These are phyloP conservation scores for Microcebus murinus DNA, from an alignment of 2,113 vertebrate genomes.

Conservation along the genomic window DNA sequence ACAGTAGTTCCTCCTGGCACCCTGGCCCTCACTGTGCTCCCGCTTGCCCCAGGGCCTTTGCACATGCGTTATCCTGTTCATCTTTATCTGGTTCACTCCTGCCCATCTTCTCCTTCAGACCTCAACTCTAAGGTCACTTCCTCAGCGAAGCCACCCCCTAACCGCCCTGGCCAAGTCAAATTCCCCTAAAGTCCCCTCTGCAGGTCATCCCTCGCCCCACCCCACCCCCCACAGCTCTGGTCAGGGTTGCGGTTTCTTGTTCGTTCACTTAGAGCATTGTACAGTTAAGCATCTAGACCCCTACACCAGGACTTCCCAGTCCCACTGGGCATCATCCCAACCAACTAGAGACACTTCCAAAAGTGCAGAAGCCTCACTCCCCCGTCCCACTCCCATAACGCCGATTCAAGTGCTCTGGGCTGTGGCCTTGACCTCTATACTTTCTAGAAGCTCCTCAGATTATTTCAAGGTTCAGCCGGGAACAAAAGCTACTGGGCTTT, in stretches of 20 bases:
- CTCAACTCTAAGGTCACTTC: neutral
- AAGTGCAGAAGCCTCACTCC: neutral
- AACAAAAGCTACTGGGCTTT: neutral
- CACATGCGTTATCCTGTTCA: neutral
- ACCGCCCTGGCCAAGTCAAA: neutral
- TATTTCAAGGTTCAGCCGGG: neutral
- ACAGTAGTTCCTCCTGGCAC: neutral
- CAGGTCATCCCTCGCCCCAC: neutral
- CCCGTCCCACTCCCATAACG: fast-evolving
- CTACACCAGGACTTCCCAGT: neutral
- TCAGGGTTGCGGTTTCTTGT: neutral
- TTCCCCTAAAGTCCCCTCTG: neutral
- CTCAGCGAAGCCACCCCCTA: neutral
- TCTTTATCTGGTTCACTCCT: neutral
- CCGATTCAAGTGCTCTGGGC: neutral
- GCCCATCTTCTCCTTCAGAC: neutral
- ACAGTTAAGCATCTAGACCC: neutral
- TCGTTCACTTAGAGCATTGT: neutral
- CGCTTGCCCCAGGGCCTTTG: neutral
- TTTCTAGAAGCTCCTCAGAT: neutral
- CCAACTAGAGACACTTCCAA: neutral
- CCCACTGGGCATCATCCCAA: neutral
- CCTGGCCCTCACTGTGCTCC: neutral
- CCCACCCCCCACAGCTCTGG: neutral
- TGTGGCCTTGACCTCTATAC: neutral